Base-by-base conservation (phyloP, 1,140 invertebrate genomes). In the Lethrus apterus region DNA sequence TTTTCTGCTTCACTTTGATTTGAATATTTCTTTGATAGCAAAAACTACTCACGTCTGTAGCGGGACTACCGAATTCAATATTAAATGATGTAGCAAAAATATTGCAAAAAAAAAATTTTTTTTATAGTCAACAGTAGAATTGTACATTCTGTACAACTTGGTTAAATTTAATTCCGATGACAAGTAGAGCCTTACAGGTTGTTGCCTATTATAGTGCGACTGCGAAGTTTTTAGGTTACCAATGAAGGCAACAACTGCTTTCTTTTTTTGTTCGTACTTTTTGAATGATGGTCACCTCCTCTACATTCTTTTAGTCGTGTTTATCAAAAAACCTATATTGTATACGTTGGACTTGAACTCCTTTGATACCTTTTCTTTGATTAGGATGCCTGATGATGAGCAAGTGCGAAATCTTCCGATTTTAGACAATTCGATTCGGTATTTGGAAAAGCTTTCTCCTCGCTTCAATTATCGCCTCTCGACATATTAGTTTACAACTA, bases 131-230 rank as follows among this genome's bases (percentile, higher is more conserved):
- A 31, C 30, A 4, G 30, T 11, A 11, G n/a, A 31, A n/a, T 31
- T 31, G 30, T 31, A 31, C 30, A 31, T 31, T 11, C 14, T 31
- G 30, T 31, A 31, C 30, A 31, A 31, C 14, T 13, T 31, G n/a
- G n/a, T 31, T 11, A 31, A 3, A 31, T 31, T 4, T 3, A 31
- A 13, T 31, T 31, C n/a, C 14, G 30, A 31, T 10, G 30, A 13
- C 30, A 31, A 31, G 30, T 31, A 31, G 30, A 31, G 30, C 14
- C 14, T 31, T 31, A 4, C 14, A 31, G 30, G 14, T n/a, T 3
- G n/a, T 31, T 4, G 30, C 14, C 30, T 31, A 13, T 31, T 31
- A 31, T 31, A 31, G 14, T 31, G 30, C 10, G 30, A 31, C 14
- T 31, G 10, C 10, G 30, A 11, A n/a, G n/a, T 13, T n/a, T 31